Conservation (phyloP, 2,113 vertebrate genomes). For the Psittacara wagleri region DNA sequence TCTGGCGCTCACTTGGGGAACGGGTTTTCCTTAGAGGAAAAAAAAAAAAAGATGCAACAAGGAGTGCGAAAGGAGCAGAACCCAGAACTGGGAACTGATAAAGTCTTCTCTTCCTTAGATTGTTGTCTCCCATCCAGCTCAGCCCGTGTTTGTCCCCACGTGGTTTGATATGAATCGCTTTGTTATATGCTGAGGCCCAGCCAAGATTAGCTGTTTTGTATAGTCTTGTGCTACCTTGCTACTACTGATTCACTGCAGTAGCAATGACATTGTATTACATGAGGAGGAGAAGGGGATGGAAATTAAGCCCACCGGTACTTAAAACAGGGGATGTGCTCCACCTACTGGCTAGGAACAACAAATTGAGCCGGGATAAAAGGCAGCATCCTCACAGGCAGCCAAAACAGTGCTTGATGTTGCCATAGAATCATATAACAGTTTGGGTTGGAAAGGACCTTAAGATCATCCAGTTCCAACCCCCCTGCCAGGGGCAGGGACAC, state of each 20-base stretch:
- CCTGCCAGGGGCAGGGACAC: no score
- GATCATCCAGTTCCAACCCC: no score
- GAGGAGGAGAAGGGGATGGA: background rate
- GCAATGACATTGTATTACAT: constrained; percentile 31
- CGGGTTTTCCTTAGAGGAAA: background rate
- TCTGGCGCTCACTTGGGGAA: background rate
- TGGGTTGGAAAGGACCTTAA: no score
- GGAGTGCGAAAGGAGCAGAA: background rate
- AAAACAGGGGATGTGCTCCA: constrained; percentile 64
- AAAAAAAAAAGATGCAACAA: background rate
- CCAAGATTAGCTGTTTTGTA: constrained; percentile 48
- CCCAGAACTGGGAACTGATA: background rate
- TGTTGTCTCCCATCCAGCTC: background rate
- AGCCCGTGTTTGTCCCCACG: background rate
- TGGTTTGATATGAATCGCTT: background rate
- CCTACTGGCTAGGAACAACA: constrained; percentile 39
- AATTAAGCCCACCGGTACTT: background rate
- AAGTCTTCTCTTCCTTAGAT: background rate
- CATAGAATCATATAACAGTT: no score
- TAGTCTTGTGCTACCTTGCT: constrained; percentile 25
- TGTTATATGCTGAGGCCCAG: constrained; percentile 3
- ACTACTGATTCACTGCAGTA: constrained; percentile 59
- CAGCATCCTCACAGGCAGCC: background rate
- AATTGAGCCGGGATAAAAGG: background rate
- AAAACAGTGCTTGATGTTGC: background rate